These are phyloP conservation scores for Bombus waltoni DNA, from an alignment of 1,140 invertebrate species.

Conservation along the genomic window DNA sequence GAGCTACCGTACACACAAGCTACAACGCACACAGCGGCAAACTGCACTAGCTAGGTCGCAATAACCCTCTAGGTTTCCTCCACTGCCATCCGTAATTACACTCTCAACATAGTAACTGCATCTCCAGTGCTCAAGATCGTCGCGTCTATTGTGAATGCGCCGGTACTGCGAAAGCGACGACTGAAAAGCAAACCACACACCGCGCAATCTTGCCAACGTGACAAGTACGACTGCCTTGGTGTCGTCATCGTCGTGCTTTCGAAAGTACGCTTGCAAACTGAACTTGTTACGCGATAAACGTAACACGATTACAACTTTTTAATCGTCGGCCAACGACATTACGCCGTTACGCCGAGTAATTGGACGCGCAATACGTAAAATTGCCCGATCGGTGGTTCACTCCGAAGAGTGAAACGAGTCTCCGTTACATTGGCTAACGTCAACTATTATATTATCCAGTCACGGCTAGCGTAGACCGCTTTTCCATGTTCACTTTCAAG, in stretches of 20 bases:
- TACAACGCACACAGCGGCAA: background rate
- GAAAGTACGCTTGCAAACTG: background rate
- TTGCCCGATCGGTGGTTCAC: too few species aligned
- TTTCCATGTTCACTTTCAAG: too few species aligned
- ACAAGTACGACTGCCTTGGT: background rate
- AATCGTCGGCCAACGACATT: background rate
- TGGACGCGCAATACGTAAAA: background rate
- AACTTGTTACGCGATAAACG: background rate
- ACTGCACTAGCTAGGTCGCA: background rate
- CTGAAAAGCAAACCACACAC: slow-evolving; percentile 15
- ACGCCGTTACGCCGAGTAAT: background rate
- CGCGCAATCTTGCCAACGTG: slow-evolving; percentile 5
- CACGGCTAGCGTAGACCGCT: too few species aligned
- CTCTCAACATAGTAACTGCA: slow-evolving; percentile 12
- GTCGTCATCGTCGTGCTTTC: background rate
- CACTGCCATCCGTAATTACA: slow-evolving; percentile 25
- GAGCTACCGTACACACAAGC: background rate
- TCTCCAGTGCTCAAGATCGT: slow-evolving; percentile 1
- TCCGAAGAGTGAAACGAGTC: too few species aligned
- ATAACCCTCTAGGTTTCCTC: slow-evolving; percentile 10
- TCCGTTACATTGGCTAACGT: too few species aligned
- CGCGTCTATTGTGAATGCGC: slow-evolving; percentile 14
- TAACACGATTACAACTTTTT: background rate
- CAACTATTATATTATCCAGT: too few species aligned
- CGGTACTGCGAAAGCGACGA: background rate